Conservation (phyloP, 2,797 vertebrate genomes). For the Microcaecilia unicolor region DNA sequence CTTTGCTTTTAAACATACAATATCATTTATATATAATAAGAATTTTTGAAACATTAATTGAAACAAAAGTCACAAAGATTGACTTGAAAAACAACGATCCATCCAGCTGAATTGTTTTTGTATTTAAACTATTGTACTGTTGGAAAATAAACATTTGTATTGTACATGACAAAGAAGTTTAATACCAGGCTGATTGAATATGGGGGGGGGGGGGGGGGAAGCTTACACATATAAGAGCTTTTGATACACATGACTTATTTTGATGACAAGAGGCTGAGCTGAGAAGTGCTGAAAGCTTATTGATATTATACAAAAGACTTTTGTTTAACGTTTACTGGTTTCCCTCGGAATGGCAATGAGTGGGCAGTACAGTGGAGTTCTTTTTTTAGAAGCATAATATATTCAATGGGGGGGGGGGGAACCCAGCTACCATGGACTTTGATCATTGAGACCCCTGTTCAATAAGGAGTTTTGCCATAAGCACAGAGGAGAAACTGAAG, state of each 20-base stretch:
- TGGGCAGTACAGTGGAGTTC: constrained; percentile 23
- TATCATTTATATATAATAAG: not conserved
- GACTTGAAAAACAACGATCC: constrained; percentile 45
- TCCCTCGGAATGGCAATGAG: constrained; percentile 58
- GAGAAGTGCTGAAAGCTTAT: constrained; percentile 59
- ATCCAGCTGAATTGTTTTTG: constrained; percentile 50
- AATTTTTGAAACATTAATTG: constrained; percentile 8
- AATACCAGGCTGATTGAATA: constrained; percentile 53
- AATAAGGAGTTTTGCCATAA: too few species aligned
- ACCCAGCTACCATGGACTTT: too few species aligned
- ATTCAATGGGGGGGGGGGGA: too few species aligned
- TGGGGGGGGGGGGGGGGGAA: constrained; percentile 50
- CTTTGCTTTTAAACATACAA: too few species aligned
- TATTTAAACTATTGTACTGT: constrained; percentile 41
- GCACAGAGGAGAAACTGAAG: too few species aligned
- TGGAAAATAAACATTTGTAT: constrained; percentile 65
- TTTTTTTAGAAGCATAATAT: too few species aligned
- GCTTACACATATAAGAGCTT: constrained; percentile 58
- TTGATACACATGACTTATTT: constrained; percentile 59
- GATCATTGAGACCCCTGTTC: too few species aligned
- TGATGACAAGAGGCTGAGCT: constrained; percentile 48
- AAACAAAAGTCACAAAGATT: constrained; percentile 35
- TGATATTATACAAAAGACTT: constrained; percentile 66
- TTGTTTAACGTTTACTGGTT: constrained; percentile 55
- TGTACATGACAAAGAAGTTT: constrained; percentile 54